A percentile compares a stretch with the other conserved stretches of the same genome.
Conservation (phyloP, 2,888 invertebrate species). For the Scaptomyza tumidula region DNA sequence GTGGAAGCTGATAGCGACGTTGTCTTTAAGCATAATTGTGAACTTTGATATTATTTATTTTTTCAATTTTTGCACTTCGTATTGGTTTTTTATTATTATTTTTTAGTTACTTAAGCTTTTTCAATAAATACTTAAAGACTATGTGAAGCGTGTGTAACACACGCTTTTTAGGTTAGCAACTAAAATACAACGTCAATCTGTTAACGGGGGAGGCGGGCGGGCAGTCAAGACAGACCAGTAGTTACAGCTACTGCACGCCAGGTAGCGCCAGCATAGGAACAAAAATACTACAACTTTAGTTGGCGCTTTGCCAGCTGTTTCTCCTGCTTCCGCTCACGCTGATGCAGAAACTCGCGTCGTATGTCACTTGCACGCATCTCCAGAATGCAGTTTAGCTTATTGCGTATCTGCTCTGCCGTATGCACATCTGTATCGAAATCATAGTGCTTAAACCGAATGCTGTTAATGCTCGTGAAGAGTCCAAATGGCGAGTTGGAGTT, state of each 20-base stretch:
- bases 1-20: constrained; percentile 36
- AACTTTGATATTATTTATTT: constrained; percentile 66
- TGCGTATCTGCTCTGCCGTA: constrained; percentile 92
- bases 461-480: constrained; percentile 41
- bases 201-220: constrained; percentile 23
- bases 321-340: constrained; percentile 86
- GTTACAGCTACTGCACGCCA: constrained; percentile 53
- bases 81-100: constrained; percentile 50
- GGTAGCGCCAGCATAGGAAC: constrained; percentile 64
- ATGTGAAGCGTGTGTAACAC: constrained; percentile 67
- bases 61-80: constrained; percentile 57
- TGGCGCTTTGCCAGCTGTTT: constrained; percentile 79
- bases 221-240: constrained; percentile 27
- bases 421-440: constrained; percentile 93
- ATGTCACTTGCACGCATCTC: constrained; percentile 92
- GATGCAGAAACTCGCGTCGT: constrained; percentile 92
- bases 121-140: constrained; percentile 76
- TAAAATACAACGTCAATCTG: constrained; percentile 66
- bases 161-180: constrained; percentile 75
- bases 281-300: constrained; percentile 81
- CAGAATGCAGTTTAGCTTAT: constrained; percentile 94
- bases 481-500: constrained; percentile 61
- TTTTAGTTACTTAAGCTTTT: constrained; percentile 57
- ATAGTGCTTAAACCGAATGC: constrained; percentile 91
- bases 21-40: constrained; percentile 55